Evolutionary conservation across 2,888 invertebrate genomes (phyloP).

Genomic region (Steinernema scapterisci): DNA sequence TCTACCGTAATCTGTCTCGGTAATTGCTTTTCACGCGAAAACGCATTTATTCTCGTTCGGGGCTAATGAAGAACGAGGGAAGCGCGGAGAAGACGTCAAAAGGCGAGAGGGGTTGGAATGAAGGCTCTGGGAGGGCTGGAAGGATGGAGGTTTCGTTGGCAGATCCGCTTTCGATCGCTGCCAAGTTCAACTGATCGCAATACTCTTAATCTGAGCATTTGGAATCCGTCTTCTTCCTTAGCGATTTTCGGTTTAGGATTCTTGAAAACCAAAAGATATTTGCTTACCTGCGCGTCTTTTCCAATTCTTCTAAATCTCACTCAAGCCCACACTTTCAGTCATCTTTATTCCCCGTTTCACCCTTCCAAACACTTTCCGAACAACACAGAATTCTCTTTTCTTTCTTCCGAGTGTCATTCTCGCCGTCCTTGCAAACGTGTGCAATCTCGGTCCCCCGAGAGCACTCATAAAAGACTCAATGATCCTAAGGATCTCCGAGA

Average conservation of each 20-base stretch:
- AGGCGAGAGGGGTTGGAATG: not conserved
- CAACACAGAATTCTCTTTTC: not conserved
- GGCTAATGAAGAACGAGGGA: constrained; percentile 23
- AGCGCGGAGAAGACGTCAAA: not conserved
- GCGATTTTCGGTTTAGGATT: no score
- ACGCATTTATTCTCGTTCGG: constrained; percentile 6
- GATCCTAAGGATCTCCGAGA: not conserved
- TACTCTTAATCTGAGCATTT: no score
- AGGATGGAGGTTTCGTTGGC: not conserved
- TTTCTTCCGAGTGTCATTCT: no score
- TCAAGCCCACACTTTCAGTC: no score
- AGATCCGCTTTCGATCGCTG: no score
- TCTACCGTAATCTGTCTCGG: constrained; percentile 17
- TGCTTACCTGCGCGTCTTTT: no score
- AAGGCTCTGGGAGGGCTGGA: not conserved
- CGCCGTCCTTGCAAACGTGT: constrained; percentile 2
- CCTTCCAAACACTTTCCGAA: no score
- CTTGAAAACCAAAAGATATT: no score
- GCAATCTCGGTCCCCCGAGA: not conserved
- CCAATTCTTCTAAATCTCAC: no score
- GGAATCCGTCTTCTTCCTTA: no score
- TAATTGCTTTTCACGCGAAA: constrained; percentile 27
- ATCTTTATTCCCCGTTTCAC: no score
- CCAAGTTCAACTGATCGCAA: no score
- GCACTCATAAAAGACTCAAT: constrained; percentile 3